Evolutionary conservation across 2,888 invertebrate species (phyloP), one percentile per base, ranked within the genome.

Genomic region (Epirrhoe alternata): DNA sequence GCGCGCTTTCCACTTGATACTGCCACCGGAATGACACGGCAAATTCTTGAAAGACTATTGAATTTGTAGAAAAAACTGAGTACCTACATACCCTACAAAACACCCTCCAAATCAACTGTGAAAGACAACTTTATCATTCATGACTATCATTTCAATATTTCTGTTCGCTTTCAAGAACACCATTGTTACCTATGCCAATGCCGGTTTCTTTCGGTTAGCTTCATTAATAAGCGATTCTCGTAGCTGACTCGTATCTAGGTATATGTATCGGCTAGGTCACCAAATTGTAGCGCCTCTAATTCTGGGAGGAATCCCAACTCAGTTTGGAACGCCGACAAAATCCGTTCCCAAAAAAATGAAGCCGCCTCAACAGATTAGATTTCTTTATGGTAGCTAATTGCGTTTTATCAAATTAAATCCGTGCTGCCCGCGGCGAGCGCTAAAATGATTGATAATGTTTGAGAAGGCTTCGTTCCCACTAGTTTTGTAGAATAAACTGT

Each of bases 351-450:
- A 89, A 90, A 91, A 90, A 90, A 86, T 78, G 82, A 81, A 77
- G 83, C 87, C 85, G 88, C 85, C 85, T 87, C 84, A 81, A 79
- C 76, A 89, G 89, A 92, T 93, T 91, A 92, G 91, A 91, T 90
- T 92, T 89, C 89, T 88, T 89, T 89, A 89, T 91, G 91, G 93
- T 92, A 93, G 92, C 92, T 92, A 93, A 93, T 92, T 93, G 92
- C 89, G 85, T 92, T 92, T 92, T 93, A 93, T 93, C 93, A 93
- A 92, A 93, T 93, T 91, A 92, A 90, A 88, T 88, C 87, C 86
- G 86, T 84, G 86, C 86, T 78, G 79, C 85, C 74, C 74, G 76
- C 80, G 74, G 76, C 74, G 73, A 66, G 62, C 73, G 77, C 75
- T 69, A 74, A 77, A 74, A 81, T 93, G 92, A 93, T 93, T 92